Percentiles rank a stretch among this genome's conserved stretches.
phyloP scores from a whole-genome alignment of 2,797 vertebrate species.

The Gymnoscopelus braueri region DNA sequence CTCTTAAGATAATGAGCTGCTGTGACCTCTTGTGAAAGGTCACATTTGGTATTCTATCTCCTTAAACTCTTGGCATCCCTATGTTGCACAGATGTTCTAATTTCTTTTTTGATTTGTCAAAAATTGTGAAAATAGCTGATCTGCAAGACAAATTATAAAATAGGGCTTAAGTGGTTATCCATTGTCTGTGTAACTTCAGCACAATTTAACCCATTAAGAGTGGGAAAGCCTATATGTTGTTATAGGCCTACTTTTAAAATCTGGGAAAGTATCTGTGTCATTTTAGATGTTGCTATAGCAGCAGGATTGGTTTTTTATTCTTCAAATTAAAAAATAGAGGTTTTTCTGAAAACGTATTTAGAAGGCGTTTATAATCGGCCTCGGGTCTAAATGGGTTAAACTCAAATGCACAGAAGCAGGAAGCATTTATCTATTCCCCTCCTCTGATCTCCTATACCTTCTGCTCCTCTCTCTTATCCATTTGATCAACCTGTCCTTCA shows the following conservation, averaged over 20 bases:
- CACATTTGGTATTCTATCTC: conserved; percentile 62
- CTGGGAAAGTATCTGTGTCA: too few relatives aligned
- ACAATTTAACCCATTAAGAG: not conserved
- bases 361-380: too few relatives aligned
- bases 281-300: too few relatives aligned
- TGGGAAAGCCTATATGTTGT: too few relatives aligned
- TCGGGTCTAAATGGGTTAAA: not conserved
- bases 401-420: conserved; percentile 34
- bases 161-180: conserved; percentile 26
- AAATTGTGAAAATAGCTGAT: too few relatives aligned
- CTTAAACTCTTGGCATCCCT: not conserved
- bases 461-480: not conserved
- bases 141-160: too few relatives aligned
- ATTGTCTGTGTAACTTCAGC: conserved; percentile 19
- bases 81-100: too few relatives aligned
- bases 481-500: not conserved
- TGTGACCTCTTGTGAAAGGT: conserved; percentile 65
- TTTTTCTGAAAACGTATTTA: too few relatives aligned
- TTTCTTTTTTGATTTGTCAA: too few relatives aligned
- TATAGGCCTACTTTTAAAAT: too few relatives aligned
- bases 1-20: conserved; percentile 44
- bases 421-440: conserved; percentile 51
- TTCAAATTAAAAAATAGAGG: too few relatives aligned
- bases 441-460: conserved; percentile 11
- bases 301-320: too few relatives aligned